Base-by-base conservation (phyloP, 2,888 invertebrate genomes). In the Acanthosepion pharaonis region DNA sequence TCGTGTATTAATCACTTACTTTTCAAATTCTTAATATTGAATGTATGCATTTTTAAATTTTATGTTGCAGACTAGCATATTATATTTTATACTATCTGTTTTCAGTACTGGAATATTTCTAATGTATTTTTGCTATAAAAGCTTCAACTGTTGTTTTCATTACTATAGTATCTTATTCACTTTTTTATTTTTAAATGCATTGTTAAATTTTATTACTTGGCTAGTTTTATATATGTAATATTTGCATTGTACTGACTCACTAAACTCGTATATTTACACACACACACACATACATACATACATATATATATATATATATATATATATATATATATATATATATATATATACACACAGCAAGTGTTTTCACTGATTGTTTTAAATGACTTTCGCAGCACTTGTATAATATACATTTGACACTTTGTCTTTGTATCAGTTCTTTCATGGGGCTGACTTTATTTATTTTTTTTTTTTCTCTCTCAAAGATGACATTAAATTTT, bases 21-120 rank as follows among this genome's bases (percentile, higher is more conserved):
- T 78, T 78, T 78, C 78, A 78, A 78, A 78, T 78, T 78, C 78
- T 78, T 78, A 15, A 78, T 33, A 78, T 78, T 78, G 78, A 78
- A 78, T 78, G 78, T 78, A 78, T 78, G 78, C 78, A 78, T 78
- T 78, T 78, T 78, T 78, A n/a, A 78, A 78, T 78, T 78, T 78
- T 78, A 78, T 78, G 78, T 78, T 78, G 78, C 78, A 78, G n/a
- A 78, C 78, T 78, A 59, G 59, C 59, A n/a, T 78, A n/a, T n/a
- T n/a, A 78, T 78, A n/a, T 78, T 78, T 78, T 78, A 78, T 33
- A 78, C 33, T 33, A 33, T 78, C n/a, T 33, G n/a, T 78, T n/a
- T n/a, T 78, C 18, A 78, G 11, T 78, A 78, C 28, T 78, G n/a
- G 78, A 78, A 78, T 78, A n/a, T 78, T 78, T 78, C n/a, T n/a